Percentiles rank a stretch among this genome's conserved stretches.
Conservation (phyloP, 2,113 vertebrate genomes). For the Isichthys henryi region DNA sequence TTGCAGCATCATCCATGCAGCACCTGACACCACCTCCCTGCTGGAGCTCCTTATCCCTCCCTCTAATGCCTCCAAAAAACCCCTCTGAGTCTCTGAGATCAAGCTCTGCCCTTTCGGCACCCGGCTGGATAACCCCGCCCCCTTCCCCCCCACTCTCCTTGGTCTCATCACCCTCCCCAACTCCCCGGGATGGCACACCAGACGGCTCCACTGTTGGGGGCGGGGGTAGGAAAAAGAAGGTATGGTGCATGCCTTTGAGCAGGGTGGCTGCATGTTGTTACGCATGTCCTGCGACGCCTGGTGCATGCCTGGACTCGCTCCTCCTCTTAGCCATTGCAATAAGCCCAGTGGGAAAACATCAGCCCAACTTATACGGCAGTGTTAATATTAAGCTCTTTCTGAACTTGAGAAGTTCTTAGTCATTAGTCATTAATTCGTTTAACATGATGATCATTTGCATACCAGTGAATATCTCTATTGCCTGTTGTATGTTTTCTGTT, state of each 20-base stretch:
- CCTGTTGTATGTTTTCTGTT: not conserved
- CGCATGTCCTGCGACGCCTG: not conserved
- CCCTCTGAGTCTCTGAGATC: slow-evolving; percentile 37
- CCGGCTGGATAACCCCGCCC: slow-evolving; percentile 33
- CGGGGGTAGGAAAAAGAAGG: slow-evolving; percentile 61
- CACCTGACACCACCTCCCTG: slow-evolving; percentile 33
- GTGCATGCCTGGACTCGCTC: not conserved
- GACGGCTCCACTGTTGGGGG: slow-evolving; percentile 50
- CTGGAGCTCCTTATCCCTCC: slow-evolving; percentile 42
- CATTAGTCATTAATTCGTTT: not conserved
- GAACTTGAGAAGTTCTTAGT: not conserved
- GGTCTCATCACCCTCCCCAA: slow-evolving; percentile 52
- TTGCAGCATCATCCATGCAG: not conserved
- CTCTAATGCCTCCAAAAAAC: slow-evolving; percentile 35
- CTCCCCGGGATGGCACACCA: slow-evolving; percentile 49
- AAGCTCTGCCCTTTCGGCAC: slow-evolving; percentile 31
- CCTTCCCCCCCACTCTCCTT: slow-evolving; percentile 53
- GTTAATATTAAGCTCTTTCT: not conserved
- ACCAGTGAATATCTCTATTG: not conserved
- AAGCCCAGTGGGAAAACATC: not conserved
- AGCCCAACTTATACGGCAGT: not conserved
- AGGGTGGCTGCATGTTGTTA: slow-evolving; percentile 18
- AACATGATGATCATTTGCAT: not conserved
- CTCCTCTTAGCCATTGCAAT: not conserved
- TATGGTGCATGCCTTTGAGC: slow-evolving; percentile 34